Percentiles rank a stretch among this genome's conserved stretches.
Conservation (phyloP, 2,888 invertebrate genomes). For the Microctonus hyperodae region DNA sequence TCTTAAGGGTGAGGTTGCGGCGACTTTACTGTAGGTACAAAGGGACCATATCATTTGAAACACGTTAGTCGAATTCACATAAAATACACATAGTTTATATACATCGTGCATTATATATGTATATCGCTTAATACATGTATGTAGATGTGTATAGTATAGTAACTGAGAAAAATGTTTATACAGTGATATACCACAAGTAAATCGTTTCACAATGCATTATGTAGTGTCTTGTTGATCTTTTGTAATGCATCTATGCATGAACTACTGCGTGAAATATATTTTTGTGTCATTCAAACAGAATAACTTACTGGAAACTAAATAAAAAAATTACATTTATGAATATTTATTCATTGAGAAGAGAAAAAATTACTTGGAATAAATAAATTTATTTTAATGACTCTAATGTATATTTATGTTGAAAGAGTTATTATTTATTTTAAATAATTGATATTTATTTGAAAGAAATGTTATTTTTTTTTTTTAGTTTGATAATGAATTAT, state of each 20-base stretch:
- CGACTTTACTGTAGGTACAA: slow-evolving; percentile 27
- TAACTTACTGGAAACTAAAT: not conserved
- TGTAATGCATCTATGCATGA: slow-evolving; percentile 58
- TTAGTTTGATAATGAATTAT: too few relatives aligned
- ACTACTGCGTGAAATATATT: slow-evolving; percentile 22
- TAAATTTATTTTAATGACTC: too few relatives aligned
- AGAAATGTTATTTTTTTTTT: too few relatives aligned
- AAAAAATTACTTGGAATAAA: too few relatives aligned
- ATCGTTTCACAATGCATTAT: slow-evolving; percentile 57
- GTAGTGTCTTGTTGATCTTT: slow-evolving; percentile 57
- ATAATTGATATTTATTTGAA: too few relatives aligned
- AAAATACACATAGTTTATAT: slow-evolving; percentile 14
- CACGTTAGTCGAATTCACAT: slow-evolving; percentile 54
- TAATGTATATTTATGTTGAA: too few relatives aligned
- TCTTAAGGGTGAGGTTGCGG: slow-evolving; percentile 41
- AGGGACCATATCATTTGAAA: slow-evolving; percentile 55
- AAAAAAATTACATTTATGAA: too few relatives aligned
- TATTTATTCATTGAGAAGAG: too few relatives aligned
- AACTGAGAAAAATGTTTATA: slow-evolving; percentile 35
- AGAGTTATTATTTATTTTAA: too few relatives aligned
- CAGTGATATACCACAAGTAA: slow-evolving; percentile 40
- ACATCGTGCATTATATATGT: slow-evolving; percentile 22
- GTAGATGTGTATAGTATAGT: slow-evolving; percentile 30
- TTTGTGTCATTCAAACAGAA: not conserved
- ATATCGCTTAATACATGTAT: slow-evolving; percentile 9